Evolutionary conservation across 2,113 vertebrate species (phyloP), one percentile per base, ranked within the genome.

Genomic region (Emberiza fucata): DNA sequence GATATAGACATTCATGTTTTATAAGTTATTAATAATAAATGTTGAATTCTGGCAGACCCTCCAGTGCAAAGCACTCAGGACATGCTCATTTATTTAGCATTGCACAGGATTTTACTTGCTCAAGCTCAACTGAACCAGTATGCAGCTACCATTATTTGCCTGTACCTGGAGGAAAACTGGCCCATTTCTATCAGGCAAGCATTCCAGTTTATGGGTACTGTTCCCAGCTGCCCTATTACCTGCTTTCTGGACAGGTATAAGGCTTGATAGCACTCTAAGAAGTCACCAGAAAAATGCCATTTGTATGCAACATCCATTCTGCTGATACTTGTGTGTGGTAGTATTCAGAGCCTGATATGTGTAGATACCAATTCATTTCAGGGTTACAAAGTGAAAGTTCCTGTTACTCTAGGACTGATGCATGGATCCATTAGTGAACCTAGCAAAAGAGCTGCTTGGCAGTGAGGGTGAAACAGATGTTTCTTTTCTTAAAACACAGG

Each of bases 11-110:
- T 69, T 61, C 5, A 82, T 81, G 25, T 91, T 92, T 85, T 45
- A 37, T 39, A 82, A 80, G 21, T 57, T 94, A 56, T 89, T 85
- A 79, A 85, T 82, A 89, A 94, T 76, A 92, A 39, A 81, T 37
- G 37, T 44, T 54, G 63, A 71, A 86, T 87, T 76, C 69, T 76
- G 40, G 42, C 0, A 12, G 59, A 76, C 19, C 8, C 35, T 89
- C 73, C 57, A 42, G 23, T 76, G 84, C 78, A 82, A 66, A 95
- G 57, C 45, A 82, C 33, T 54, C 48, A 53, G 57, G 44, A 72
- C 12, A 31, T 23, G 31, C 21, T 39, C 8, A 37, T 71, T 71
- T 79, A 71, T 64, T 75, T 37, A 66, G 37, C n/a, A 27, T 11
- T 39, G 16, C 33, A 65, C 3, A 31, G 42, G 23, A 69, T 14